A percentile compares a stretch with the other conserved stretches of the same genome.
These are phyloP conservation scores for Semotilus atromaculatus DNA, from an alignment of 2,797 vertebrate species.

Conservation along the genomic window DNA sequence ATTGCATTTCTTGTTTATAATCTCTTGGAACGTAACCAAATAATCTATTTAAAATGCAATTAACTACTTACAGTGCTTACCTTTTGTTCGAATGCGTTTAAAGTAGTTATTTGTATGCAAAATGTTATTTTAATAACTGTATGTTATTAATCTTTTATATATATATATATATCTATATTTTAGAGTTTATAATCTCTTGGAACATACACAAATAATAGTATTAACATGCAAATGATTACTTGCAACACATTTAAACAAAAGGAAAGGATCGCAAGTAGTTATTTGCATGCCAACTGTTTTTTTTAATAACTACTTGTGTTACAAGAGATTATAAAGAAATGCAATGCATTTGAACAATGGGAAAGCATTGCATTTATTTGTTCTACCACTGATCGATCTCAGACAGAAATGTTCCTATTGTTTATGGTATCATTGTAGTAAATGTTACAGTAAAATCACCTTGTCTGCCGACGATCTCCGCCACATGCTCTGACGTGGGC, in stretches of 20 bases:
- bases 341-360: neutral
- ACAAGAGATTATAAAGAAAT: neutral
- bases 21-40: no score
- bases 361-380: neutral
- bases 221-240: neutral
- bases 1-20: neutral
- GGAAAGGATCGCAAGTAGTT: neutral
- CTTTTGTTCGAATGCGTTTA: no score
- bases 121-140: neutral
- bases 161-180: no score
- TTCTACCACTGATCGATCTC: no score
- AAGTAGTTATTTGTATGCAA: neutral
- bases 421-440: neutral
- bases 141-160: no score
- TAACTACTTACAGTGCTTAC: no score
- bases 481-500: constrained; percentile 89
- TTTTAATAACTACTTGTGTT: neutral
- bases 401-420: neutral
- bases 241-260: neutral
- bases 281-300: neutral
- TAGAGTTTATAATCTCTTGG: no score
- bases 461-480: constrained; percentile 89
- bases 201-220: no score
- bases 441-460: constrained; percentile 67
- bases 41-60: no score